Percentiles rank a stretch among this genome's conserved stretches.
These are phyloP conservation scores for Helarctos malayanus DNA, from an alignment of 2,797 vertebrate genomes.

Conservation along the genomic window DNA sequence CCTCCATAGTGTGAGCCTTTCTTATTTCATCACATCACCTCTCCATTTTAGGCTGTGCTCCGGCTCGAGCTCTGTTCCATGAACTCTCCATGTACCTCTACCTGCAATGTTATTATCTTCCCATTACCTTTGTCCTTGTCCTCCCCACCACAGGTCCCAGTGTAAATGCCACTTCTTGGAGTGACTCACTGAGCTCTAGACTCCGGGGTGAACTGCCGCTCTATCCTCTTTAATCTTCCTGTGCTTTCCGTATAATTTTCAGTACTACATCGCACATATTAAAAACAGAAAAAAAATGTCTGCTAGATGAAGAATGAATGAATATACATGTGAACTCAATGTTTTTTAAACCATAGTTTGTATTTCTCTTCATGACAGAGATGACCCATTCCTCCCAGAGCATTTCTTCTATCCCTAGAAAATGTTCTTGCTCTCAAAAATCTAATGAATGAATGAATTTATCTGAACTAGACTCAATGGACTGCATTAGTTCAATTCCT, in stretches of 20 bases:
- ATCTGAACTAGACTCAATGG: background rate
- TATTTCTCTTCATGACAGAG: background rate
- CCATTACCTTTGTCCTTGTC: background rate
- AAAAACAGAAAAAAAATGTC: background rate
- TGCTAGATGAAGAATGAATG: background rate
- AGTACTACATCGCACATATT: background rate
- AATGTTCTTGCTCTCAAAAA: background rate
- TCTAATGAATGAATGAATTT: background rate
- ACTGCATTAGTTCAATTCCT: background rate
- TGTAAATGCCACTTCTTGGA: background rate
- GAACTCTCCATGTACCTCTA: background rate
- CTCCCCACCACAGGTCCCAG: accelerated
- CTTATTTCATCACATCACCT: background rate
- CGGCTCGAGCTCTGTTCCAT: background rate
- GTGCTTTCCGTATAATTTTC: background rate
- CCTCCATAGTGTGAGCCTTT: background rate
- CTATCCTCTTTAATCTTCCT: background rate
- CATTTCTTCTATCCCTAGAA: background rate
- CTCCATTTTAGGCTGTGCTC: background rate
- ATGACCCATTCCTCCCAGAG: background rate
- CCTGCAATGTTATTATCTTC: background rate
- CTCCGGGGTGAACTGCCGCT: background rate
- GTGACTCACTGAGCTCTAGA: background rate
- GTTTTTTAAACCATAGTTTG: background rate
- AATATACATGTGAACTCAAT: background rate